phyloP scores from a whole-genome alignment of 2,113 vertebrate species.

The Hymenochirus boettgeri region DNA sequence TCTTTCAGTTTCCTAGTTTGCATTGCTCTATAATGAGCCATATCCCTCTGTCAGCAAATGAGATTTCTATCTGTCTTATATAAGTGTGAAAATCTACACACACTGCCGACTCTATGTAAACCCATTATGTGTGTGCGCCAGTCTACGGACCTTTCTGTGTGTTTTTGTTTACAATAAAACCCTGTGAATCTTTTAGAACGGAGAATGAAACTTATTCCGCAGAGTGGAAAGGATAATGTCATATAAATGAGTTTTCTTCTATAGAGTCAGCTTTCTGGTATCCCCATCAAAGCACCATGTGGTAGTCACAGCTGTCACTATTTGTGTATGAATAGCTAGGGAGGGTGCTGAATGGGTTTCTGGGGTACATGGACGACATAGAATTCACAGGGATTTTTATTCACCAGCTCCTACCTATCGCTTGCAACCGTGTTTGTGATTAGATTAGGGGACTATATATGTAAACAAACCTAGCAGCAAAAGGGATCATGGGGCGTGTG shows the following conservation, averaged over 20 bases:
- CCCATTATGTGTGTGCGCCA: not conserved
- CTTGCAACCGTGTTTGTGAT: too few species aligned
- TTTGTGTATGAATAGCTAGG: constrained; percentile 79
- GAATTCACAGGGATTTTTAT: not conserved
- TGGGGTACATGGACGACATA: constrained; percentile 66
- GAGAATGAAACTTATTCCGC: not conserved
- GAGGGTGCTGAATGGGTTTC: constrained; percentile 75
- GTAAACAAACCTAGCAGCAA: too few species aligned
- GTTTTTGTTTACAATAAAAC: too few species aligned
- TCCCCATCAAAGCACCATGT: not conserved
- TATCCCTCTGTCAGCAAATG: constrained; percentile 1
- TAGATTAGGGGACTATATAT: too few species aligned
- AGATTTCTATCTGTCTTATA: not conserved
- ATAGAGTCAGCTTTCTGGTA: not conserved
- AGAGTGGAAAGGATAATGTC: not conserved
- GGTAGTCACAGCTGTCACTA: constrained; percentile 73
- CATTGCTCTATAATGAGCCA: not conserved
- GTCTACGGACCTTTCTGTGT: not conserved
- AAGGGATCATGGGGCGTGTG: too few species aligned
- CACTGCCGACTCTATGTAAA: not conserved
- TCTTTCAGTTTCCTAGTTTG: not conserved
- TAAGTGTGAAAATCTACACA: not conserved
- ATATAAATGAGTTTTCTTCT: not conserved
- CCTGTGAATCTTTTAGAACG: not conserved
- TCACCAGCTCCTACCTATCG: not conserved